Evolutionary conservation across 2,888 invertebrate species (phyloP).

Genomic region (Habroteleia sp.): DNA sequence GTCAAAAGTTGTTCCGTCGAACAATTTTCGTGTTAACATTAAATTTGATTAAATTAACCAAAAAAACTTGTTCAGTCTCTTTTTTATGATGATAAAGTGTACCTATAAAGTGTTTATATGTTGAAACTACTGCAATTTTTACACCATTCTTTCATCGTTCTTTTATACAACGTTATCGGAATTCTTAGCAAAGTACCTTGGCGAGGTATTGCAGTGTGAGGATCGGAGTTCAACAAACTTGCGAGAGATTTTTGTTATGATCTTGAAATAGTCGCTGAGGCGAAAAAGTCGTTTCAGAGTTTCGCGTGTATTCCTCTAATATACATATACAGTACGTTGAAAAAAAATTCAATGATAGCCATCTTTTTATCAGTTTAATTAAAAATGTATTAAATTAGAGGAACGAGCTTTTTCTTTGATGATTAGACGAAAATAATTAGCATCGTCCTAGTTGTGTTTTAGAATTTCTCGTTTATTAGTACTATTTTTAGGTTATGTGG

Average conservation of each 20-base stretch:
- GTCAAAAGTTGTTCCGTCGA: too few relatives aligned
- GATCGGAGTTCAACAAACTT: slow-evolving; percentile 46
- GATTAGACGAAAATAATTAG: too few relatives aligned
- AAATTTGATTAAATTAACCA: slow-evolving; percentile 15
- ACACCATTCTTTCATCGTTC: slow-evolving; percentile 46
- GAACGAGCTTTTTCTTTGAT: too few relatives aligned
- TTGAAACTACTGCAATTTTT: slow-evolving; percentile 46
- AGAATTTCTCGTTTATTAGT: too few relatives aligned
- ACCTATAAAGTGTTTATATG: slow-evolving; percentile 32
- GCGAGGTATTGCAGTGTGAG: slow-evolving; percentile 30
- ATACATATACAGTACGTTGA: slow-evolving; percentile 33
- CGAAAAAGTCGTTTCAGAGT: slow-evolving; percentile 52
- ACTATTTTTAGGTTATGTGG: too few relatives aligned
- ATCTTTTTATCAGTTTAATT: too few relatives aligned
- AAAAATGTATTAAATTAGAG: too few relatives aligned
- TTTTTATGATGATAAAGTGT: slow-evolving; percentile 30
- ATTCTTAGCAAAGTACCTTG: slow-evolving; percentile 44
- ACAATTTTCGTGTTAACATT: slow-evolving; percentile 32
- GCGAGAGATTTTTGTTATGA: slow-evolving; percentile 53
- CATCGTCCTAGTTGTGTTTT: too few relatives aligned
- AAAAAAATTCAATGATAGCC: too few relatives aligned
- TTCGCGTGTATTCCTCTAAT: slow-evolving; percentile 32
- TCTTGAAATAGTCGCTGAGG: slow-evolving; percentile 48
- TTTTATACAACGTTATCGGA: slow-evolving; percentile 45
- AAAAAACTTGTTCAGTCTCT: slow-evolving; percentile 27